These are phyloP conservation scores for Exaiptasia diaphana DNA, from an alignment of 64 coral and sea anemone genomes.

Conservation along the genomic window DNA sequence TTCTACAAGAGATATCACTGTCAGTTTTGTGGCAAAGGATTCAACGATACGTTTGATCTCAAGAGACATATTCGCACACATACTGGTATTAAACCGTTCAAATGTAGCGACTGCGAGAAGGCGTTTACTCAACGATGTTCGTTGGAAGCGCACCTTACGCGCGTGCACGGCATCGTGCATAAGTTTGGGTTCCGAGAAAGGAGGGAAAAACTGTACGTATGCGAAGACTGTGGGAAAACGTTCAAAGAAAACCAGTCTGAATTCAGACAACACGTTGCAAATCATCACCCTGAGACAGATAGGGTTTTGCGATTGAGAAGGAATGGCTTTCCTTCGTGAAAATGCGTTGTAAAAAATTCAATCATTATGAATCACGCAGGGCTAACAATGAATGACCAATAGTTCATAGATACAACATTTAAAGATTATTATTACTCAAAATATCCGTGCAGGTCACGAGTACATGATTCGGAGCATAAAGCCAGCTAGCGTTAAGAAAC, in stretches of 20 bases:
- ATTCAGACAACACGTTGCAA: conserved; percentile 85
- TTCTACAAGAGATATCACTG: conserved; percentile 93
- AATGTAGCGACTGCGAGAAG: conserved; percentile 92
- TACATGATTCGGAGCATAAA: too few relatives aligned
- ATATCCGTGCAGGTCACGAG: too few relatives aligned
- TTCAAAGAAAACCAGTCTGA: conserved; percentile 87
- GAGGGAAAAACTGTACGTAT: conserved; percentile 84
- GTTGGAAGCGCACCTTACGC: conserved; percentile 82
- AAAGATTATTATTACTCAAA: too few relatives aligned
- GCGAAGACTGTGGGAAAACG: conserved; percentile 85
- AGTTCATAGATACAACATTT: too few relatives aligned
- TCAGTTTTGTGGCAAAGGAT: conserved; percentile 86
- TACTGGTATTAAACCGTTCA: conserved; percentile 96
- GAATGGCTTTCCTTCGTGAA: conserved; percentile 42
- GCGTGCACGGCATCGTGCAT: conserved; percentile 81
- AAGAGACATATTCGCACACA: conserved; percentile 98
- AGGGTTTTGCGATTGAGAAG: conserved; percentile 40
- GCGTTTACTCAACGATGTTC: conserved; percentile 94
- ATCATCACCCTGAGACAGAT: conserved; percentile 69
- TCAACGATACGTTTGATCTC: conserved; percentile 97
- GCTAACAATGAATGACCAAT: too few relatives aligned
- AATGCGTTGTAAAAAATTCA: too few relatives aligned
- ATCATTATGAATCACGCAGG: too few relatives aligned
- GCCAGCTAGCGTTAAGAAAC: too few relatives aligned
- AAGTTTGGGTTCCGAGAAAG: conserved; percentile 95